Evolutionary conservation across 2,113 vertebrate genomes (phyloP).

Genomic region (Neodon shergylaensis): DNA sequence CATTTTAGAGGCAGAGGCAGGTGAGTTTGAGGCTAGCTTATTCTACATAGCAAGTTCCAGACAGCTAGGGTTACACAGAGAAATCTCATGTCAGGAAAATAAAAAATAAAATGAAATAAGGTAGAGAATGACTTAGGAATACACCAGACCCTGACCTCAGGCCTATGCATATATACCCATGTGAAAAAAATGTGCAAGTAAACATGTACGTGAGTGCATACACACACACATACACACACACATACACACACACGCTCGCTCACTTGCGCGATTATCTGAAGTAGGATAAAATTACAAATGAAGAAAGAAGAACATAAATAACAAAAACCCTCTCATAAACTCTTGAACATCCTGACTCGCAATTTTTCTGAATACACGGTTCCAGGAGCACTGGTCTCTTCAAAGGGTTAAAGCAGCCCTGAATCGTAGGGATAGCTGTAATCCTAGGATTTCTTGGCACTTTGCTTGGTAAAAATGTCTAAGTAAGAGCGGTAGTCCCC

Average conservation of each 20-base stretch:
- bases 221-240: no score
- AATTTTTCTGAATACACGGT: constrained; percentile 47
- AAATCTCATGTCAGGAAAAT: background rate
- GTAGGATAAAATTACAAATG: constrained; percentile 37
- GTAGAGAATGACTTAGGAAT: no score
- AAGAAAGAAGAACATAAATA: background rate
- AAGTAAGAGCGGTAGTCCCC: constrained; percentile 62
- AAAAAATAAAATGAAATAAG: background rate
- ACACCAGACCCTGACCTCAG: background rate
- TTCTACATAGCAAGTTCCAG: background rate
- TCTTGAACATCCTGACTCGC: background rate
- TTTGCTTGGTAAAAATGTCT: constrained; percentile 54
- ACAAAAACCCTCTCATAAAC: background rate
- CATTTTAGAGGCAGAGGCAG: background rate
- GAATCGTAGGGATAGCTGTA: constrained; percentile 37
- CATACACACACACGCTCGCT: no score
- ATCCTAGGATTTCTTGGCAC: constrained; percentile 65
- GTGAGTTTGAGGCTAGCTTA: background rate
- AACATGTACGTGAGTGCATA: fast-evolving
- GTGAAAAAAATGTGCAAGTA: background rate
- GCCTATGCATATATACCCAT: background rate
- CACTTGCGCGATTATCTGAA: background rate
- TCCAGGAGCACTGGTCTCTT: constrained; percentile 7
- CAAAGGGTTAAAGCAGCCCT: constrained; percentile 48
- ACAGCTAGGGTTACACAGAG: background rate